These are phyloP conservation scores for Seriola rivoliana DNA, from an alignment of 2,113 vertebrate species.

Conservation along the genomic window DNA sequence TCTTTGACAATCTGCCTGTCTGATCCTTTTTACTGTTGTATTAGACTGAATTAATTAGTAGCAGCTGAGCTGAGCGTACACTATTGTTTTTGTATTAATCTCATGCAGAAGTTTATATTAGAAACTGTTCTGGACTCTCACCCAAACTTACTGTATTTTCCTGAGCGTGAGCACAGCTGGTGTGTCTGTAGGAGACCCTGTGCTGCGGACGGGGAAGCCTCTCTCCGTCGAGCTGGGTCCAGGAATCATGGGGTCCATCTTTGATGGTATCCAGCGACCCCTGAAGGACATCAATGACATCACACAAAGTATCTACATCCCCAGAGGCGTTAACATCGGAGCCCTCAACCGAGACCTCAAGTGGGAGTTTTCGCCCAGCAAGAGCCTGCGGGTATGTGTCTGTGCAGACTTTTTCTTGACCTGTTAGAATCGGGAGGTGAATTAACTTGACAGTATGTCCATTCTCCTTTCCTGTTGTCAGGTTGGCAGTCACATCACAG, in stretches of 20 bases:
- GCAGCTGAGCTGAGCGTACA: background rate
- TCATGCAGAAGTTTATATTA: background rate
- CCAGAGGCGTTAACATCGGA: slow-evolving; percentile 95
- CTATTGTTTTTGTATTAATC: background rate
- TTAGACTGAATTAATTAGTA: too few relatives aligned
- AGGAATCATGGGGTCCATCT: slow-evolving; percentile 98
- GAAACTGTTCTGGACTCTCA: background rate
- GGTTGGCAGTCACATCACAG: slow-evolving; percentile 97
- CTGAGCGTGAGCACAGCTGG: slow-evolving; percentile 90
- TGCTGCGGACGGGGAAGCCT: slow-evolving; percentile 96
- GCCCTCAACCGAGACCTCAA: slow-evolving; percentile 94
- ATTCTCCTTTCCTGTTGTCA: slow-evolving; percentile 55
- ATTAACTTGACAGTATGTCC: background rate
- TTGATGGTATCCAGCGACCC: slow-evolving; percentile 98
- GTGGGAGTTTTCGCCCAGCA: slow-evolving; percentile 94
- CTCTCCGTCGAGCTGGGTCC: slow-evolving; percentile 97
- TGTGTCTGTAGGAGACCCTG: slow-evolving; percentile 96
- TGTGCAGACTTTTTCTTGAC: background rate
- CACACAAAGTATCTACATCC: slow-evolving; percentile 98
- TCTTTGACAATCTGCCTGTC: too few relatives aligned
- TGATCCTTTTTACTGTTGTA: too few relatives aligned
- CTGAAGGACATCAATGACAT: slow-evolving; percentile 93
- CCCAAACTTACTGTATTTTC: slow-evolving; percentile 75
- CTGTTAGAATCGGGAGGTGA: background rate
- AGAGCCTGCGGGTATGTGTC: slow-evolving; percentile 90